Evolutionary conservation across 2,888 invertebrate genomes (phyloP), one percentile per base, ranked within the genome.

Genomic region (Tridacna crocea): DNA sequence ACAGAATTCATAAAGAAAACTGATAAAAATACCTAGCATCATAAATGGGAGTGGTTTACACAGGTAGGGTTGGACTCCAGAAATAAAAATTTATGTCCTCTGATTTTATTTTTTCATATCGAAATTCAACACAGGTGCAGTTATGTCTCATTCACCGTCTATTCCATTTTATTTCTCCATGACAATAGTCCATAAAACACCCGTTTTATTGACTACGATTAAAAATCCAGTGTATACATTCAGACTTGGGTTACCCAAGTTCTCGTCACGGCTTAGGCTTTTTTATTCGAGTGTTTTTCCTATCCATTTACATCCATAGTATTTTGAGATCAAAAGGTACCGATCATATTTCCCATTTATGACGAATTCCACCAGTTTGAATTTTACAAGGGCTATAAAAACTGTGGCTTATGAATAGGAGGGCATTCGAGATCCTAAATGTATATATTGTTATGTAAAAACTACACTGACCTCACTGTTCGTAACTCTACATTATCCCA

Each of bases 341-440:
- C 51, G 51, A 70, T 70, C 70, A 70, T 70, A 70, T 70, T 70
- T 51, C 70, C 51, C 22, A 70, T 70, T 70, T 70, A 70, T 70
- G 70, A 70, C 70, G 24, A 51, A 70, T 70, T 70, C 70, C 22
- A 70, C 11, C 2, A 26, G 70, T 70, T 70, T 70, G 70, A 70
- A 70, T 24, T 70, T 70, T 70, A 70, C 51, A 70, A 47, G 48
- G 51, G 70, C 70, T 17, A 51, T 70, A 70, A 70, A 70, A 68
- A 70, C 0, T 12, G 46, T 46, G 66, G 46, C 51, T 47, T 70
- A 51, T 70, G 70, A 70, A 51, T 51, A 51, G 24, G 51, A 51
- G 51, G 70, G 24, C 17, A 47, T 51, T 48, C 70, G 51, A 70
- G 22, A 24, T 66, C 66, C 66, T 66, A 12, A 27, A 36, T 66